Evolutionary conservation across 2,888 invertebrate genomes (phyloP).

Genomic region (Athetis lepigone): DNA sequence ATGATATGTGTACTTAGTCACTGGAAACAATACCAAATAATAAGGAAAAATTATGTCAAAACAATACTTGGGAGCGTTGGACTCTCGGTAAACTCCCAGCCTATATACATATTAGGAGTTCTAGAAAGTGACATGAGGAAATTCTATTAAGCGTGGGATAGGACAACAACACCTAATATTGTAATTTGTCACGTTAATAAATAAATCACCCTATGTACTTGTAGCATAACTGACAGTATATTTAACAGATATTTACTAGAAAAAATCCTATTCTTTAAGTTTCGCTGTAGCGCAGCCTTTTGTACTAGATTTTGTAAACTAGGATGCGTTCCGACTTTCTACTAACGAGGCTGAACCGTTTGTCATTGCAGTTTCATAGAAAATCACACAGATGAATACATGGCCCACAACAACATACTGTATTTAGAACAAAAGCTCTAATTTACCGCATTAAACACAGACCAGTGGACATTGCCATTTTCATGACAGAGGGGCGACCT

Average conservation of each 20-base stretch:
- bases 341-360: constrained; percentile 30
- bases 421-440: constrained; percentile 60
- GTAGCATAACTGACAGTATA: too few species aligned
- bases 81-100: constrained; percentile 31
- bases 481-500: constrained; percentile 64
- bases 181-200: neutral
- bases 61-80: neutral
- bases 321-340: constrained; percentile 44
- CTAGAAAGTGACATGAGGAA: constrained; percentile 36
- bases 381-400: constrained; percentile 42
- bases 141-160: constrained; percentile 18
- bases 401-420: constrained; percentile 45
- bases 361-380: constrained; percentile 27
- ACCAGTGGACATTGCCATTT: constrained; percentile 55
- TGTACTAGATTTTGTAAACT: constrained; percentile 30
- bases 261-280: neutral
- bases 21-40: constrained; percentile 50
- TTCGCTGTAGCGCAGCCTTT: constrained; percentile 31
- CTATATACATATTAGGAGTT: constrained; percentile 14
- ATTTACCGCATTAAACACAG: constrained; percentile 63
- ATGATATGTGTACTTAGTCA: constrained; percentile 38
- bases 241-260: too few species aligned
- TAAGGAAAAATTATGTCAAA: constrained; percentile 54
- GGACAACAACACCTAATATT: constrained; percentile 13
- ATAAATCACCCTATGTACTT: too few species aligned